Base-by-base conservation (phyloP, 2,113 vertebrate species). In the Menidia beryllina region DNA sequence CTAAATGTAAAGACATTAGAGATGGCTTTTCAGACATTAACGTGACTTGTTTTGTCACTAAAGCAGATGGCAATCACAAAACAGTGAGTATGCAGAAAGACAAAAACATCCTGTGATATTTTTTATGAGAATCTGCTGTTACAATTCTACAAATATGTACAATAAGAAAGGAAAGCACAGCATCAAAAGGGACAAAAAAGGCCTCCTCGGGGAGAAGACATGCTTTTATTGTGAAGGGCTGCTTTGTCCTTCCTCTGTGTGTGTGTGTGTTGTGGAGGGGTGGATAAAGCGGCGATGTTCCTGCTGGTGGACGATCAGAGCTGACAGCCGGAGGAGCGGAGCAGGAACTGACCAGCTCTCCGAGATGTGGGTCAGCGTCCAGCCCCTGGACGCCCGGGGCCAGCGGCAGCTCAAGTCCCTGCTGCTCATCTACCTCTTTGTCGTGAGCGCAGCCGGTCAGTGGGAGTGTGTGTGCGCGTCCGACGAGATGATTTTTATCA, bases 361-460 rank as follows among this genome's bases (percentile, higher is more conserved):
- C 19, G 5, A 7, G 14, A 25, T 38, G 17, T 5, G 58, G 2
- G 54, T 7, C 34, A 0, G 51, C 21, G 27, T 27, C 4, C 9
- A 21, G 24, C 12, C n/a, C 39, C 25, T 48, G 72, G 43, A 78
- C 68, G 45, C 58, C 0, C 43, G 54, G 7, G 72, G 63, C 65
- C 57, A 25, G 19, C 19, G 48, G 10, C 7, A 41, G 47, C 47
- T 78, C 38, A 38, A 10, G 26, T 13, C 2, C 13, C 43, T 85
- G 57, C 62, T 85, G 20, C 23, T 90, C 0, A 8, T 85, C 0
- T 56, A 12, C 30, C 41, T 89, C 17, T 75, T 82, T 3, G 43
- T 81, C 4, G 9, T 30, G 50, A 59, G 65, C 30, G 71, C 71
- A 52, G 45, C 80, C 85, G 87, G 89, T 91, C 52, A 81, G 89